These are phyloP conservation scores for Eupsilia transversa DNA, from an alignment of 2,888 invertebrate species.

Conservation along the genomic window DNA sequence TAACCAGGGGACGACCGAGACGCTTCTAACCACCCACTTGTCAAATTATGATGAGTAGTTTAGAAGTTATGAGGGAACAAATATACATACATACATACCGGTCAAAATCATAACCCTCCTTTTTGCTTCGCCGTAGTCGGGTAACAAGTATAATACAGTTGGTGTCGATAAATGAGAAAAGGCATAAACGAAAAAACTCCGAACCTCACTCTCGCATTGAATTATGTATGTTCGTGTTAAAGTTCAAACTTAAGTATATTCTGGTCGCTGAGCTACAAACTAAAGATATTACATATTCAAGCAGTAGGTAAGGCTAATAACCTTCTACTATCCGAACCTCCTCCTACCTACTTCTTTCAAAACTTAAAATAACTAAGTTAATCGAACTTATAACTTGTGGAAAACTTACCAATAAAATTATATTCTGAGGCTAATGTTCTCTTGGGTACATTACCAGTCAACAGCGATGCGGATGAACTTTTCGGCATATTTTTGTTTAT, in stretches of 20 bases:
- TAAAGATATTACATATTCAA: conserved; percentile 28
- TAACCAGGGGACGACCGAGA: no score
- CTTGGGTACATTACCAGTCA: no score
- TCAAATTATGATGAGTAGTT: no score
- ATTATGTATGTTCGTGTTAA: conserved; percentile 6
- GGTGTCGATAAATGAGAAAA: background rate
- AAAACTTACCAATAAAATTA: background rate
- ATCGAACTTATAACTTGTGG: background rate
- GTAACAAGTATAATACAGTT: background rate
- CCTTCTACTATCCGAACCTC: background rate
- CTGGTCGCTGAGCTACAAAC: background rate
- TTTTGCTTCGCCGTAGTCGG: no score
- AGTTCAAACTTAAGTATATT: conserved; percentile 17
- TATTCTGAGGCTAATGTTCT: no score
- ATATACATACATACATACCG: no score
- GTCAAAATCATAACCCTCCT: no score
- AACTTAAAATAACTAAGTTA: conserved; percentile 19
- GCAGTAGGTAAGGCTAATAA: background rate
- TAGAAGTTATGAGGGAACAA: no score
- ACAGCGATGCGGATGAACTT: no score
- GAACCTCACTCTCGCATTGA: background rate
- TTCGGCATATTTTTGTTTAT: no score
- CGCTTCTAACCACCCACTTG: no score
- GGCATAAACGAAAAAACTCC: background rate
- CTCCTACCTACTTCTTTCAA: no score